Base-by-base conservation (phyloP, 2,113 vertebrate species). In the Coturnix japonica region DNA sequence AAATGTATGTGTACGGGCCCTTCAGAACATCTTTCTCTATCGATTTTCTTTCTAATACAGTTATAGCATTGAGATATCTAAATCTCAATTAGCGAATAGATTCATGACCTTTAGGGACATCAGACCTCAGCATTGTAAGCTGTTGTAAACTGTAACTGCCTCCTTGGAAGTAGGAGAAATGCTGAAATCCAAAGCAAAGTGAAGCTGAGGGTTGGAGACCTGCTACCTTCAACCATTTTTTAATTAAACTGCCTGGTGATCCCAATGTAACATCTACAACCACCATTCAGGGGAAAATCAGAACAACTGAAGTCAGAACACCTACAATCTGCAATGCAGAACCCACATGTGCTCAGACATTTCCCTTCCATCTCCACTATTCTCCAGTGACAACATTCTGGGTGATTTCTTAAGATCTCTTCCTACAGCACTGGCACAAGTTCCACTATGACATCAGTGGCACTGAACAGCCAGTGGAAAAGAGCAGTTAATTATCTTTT, bases 251-350 rank as follows among this genome's bases (percentile, higher is more conserved):
- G 2, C 25, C 41, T 56, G 5, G 4, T 53, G n/a, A 60, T 63
- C 22, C 28, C 20, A 92, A 81, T 73, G 0, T 13, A 75, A 11
- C 14, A 31, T 13, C 28, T 63, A 21, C 13, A 46, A 21, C 60
- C 25, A 7, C 23, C 25, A 13, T 15, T 59, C 35, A 64, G 25
- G n/a, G 14, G 14, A 80, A 67, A 9, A 53, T n/a, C 51, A 83
- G 30, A 41, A 11, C 25, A 74, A 75, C 30, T 11, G 4, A 81
- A 83, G 4, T 44, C 21, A 43, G 31, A 64, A 3, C 11, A 54
- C 33, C 67, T n/a, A 63, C 28, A 80, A n/a, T n/a, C n/a, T n/a
- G 44, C 13, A 70, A 84, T 31, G 31, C 54, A 61, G 85, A 91
- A 5, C 23, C 21, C 33, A 25, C 7, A 10, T 11, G 53, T 43